These are phyloP conservation scores for Catagonus wagneri DNA, from an alignment of 2,113 vertebrate genomes.

Conservation along the genomic window DNA sequence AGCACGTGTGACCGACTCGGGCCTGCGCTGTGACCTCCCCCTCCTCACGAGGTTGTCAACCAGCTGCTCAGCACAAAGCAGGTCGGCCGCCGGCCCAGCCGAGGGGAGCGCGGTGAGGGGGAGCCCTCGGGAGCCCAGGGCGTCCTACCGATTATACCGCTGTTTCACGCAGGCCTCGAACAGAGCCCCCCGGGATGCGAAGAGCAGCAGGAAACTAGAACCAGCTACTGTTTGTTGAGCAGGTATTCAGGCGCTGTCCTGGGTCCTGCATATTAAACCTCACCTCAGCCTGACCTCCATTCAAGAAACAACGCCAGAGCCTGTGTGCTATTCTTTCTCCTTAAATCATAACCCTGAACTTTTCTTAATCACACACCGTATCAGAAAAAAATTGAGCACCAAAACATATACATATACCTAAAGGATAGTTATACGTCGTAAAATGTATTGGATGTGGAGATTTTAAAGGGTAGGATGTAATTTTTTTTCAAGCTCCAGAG, in stretches of 20 bases:
- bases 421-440: neutral
- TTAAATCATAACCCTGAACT: neutral
- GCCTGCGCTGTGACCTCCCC: neutral
- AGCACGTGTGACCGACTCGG: neutral
- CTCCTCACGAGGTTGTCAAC: neutral
- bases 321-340: neutral
- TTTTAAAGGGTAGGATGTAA: neutral
- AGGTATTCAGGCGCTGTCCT: neutral
- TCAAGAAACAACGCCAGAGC: neutral
- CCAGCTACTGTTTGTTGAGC: too few species aligned
- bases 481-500: neutral
- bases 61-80: fast-evolving
- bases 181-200: neutral
- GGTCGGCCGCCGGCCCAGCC: neutral
- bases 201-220: neutral
- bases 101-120: fast-evolving
- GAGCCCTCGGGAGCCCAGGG: neutral
- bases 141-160: neutral
- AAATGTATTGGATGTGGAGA: neutral
- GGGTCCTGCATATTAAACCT: neutral
- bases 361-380: neutral
- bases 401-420: neutral
- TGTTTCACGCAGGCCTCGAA: too few species aligned
- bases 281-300: neutral
- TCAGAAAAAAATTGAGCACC: neutral